Base-by-base conservation (phyloP, 2,888 invertebrate genomes). In the Lochmaea crataegi region DNA sequence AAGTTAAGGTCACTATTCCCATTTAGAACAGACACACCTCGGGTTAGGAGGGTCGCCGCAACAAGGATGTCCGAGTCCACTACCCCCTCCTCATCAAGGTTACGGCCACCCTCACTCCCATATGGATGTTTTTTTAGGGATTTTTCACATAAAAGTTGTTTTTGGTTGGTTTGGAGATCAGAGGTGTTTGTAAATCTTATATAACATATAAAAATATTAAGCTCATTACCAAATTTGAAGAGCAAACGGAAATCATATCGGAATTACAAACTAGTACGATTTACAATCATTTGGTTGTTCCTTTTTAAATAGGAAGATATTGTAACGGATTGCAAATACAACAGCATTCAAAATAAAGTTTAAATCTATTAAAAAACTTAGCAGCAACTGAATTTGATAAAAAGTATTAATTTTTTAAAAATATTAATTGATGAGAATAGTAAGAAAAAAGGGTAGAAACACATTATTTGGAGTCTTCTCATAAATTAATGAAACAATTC, bases 1-100 rank as follows among this genome's bases (percentile, higher is more conserved):
- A 76, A 83, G 84, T 73, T 86, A 86, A 80, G 82, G 84, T 56
- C 87, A 87, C 79, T 86, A 87, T 80, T 84, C 86, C 76, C 84
- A 87, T 78, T 80, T 86, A 77, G 85, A 86, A 77, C 86, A 86
- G 78, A 81, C 83, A 77, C 87, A 86, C 79, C 78, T 85, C 81
- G 86, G 87, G 82, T 82, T 86, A 79, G 86, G 86, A 75, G 86
- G 86, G 63, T 86, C 86, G 75, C 86, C 86, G 68, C 87, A 86
- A 77, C 86, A 86, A 85, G 89, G 91, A 79, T 92, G 93, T 85
- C 92, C 93, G 75, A 94, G 94, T 80, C 94, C 94, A 73, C 89
- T 94, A 79, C 92, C 93, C 80, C 90, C 90, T 74, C 89, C 89
- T 76, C 90, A 89, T 78, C 86, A 86, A 76, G 84, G 82, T 69